A percentile compares a stretch with the other conserved stretches of the same genome.
These are phyloP conservation scores for Chaetodon trifasciatus DNA, from an alignment of 2,797 vertebrate species.

Conservation along the genomic window DNA sequence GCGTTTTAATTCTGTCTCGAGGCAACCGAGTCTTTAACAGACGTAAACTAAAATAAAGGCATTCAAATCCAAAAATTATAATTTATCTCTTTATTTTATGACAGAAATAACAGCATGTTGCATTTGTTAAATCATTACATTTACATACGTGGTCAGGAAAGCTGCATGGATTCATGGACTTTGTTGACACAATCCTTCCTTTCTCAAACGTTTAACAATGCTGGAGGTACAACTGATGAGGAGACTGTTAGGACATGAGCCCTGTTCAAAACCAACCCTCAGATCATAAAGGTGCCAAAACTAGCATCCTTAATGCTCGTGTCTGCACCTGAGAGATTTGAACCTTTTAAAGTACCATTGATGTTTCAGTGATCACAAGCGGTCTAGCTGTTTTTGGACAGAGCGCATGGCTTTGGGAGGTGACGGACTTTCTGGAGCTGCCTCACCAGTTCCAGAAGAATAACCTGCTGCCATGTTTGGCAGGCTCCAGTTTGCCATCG, in stretches of 20 bases:
- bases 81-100: conserved; percentile 79
- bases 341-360: background rate
- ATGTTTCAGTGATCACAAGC: conserved; percentile 19
- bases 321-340: conserved; percentile 18
- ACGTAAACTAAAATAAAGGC: conserved; percentile 12
- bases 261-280: conserved; percentile 64
- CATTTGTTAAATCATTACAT: conserved; percentile 75
- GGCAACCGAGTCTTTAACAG: background rate
- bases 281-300: conserved; percentile 7
- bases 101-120: conserved; percentile 76
- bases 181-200: conserved; percentile 50
- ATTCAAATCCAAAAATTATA: conserved; percentile 51
- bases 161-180: conserved; percentile 49
- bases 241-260: conserved; percentile 47
- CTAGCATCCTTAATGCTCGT: conserved; percentile 11
- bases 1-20: background rate
- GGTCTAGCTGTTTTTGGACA: conserved; percentile 60
- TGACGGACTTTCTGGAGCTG: conserved; percentile 14
- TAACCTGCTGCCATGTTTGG: conserved; percentile 89
- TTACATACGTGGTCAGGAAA: conserved; percentile 76
- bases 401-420: conserved; percentile 49
- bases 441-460: conserved; percentile 93
- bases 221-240: conserved; percentile 42
- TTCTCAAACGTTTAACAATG: conserved; percentile 62
- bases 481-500: conserved; percentile 91